Evolutionary conservation across 2,797 vertebrate species (phyloP).

Genomic region (Pangasius mekongensis): DNA sequence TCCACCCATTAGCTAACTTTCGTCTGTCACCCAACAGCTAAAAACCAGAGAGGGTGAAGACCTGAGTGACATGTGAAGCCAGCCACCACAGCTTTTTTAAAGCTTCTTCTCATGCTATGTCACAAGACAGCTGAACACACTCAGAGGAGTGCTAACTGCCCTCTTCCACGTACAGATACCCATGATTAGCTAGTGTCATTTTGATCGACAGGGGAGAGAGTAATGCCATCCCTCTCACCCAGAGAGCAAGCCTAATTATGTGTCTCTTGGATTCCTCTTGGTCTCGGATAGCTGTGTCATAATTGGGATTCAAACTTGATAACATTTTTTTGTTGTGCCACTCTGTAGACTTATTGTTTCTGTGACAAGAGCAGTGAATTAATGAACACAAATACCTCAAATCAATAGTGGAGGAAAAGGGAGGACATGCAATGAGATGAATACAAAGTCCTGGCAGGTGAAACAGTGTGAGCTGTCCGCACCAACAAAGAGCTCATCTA

Average conservation of each 20-base stretch:
- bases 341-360: neutral
- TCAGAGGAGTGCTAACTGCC: neutral
- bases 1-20: neutral
- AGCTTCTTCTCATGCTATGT: neutral
- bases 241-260: constrained; percentile 13
- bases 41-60: neutral
- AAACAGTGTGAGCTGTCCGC: neutral
- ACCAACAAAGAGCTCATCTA: constrained; percentile 1
- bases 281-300: neutral
- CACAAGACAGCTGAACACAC: neutral
- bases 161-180: neutral
- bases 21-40: too few relatives aligned
- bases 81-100: neutral
- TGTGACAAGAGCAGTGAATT: neutral
- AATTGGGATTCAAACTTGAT: neutral
- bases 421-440: neutral
- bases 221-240: neutral
- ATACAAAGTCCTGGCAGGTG: neutral
- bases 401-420: neutral
- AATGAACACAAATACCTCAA: neutral
- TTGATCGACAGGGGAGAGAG: neutral
- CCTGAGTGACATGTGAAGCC: neutral
- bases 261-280: neutral
- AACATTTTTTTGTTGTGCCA: neutral
- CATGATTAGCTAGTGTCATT: neutral